phyloP scores from a whole-genome alignment of 1,140 invertebrate species.

The Diuraphis noxia region DNA sequence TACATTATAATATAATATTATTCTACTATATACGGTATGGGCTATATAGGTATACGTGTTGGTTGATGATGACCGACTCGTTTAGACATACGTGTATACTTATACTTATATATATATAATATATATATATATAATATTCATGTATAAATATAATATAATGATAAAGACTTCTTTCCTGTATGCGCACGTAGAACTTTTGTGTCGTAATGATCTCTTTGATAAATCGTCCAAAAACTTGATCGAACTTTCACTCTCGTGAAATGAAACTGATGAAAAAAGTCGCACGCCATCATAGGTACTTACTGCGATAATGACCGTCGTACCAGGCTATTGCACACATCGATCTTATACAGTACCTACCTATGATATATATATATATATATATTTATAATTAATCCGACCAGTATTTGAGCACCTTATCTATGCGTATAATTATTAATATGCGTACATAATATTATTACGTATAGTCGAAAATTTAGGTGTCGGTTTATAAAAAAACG shows the following conservation, averaged over 20 bases:
- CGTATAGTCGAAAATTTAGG: too few species aligned
- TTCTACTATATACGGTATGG: background rate
- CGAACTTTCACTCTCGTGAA: conserved; percentile 22
- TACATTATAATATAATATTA: background rate
- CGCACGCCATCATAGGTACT: background rate
- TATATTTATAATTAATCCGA: too few species aligned
- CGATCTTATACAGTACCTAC: background rate
- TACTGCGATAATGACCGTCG: background rate
- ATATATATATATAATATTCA: background rate
- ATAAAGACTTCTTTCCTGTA: background rate
- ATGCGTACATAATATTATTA: too few species aligned
- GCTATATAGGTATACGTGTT: background rate
- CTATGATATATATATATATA: background rate
- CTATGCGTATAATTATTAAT: too few species aligned
- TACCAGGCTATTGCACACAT: background rate
- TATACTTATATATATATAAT: background rate
- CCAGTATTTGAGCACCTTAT: too few species aligned
- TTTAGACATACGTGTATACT: background rate
- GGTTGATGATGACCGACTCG: background rate
- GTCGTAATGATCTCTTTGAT: conserved; percentile 20
- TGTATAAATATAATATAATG: too few species aligned
- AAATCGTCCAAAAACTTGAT: background rate
- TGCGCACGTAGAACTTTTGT: background rate
- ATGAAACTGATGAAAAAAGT: background rate
- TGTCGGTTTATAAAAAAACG: too few species aligned